phyloP scores from a whole-genome alignment of 37 sponge, comb jelly and placozoan species.

The Bolinopsis microptera region DNA sequence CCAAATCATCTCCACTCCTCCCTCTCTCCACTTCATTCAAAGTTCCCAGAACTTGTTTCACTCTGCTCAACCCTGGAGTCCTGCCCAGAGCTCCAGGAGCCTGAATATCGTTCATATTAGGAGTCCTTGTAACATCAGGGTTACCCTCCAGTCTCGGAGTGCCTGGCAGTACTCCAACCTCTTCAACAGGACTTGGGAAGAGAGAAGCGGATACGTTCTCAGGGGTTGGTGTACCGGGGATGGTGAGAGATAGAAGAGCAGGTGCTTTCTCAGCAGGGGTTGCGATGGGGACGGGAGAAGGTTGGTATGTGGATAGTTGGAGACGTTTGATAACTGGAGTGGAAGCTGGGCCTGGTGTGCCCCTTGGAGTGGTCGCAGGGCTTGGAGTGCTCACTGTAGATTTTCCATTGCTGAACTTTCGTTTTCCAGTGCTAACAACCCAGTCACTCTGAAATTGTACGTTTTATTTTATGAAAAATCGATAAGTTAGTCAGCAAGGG shows the following conservation, averaged over 20 bases:
- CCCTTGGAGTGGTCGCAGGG: neutral
- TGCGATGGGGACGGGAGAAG: neutral
- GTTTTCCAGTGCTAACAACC: conserved; percentile 23
- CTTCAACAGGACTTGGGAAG: neutral
- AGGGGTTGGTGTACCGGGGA: neutral
- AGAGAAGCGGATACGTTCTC: neutral
- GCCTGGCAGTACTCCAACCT: neutral
- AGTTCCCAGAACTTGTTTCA: neutral
- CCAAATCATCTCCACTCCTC: neutral
- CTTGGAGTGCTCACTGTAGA: neutral
- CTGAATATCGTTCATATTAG: neutral
- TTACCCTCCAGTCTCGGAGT: neutral
- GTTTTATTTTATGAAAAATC: no score
- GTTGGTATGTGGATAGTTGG: conserved; percentile 28
- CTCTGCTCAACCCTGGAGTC: neutral
- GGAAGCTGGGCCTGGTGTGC: neutral
- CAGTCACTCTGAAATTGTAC: neutral
- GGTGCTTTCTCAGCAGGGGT: conserved; percentile 31
- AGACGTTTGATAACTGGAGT: conserved; percentile 3
- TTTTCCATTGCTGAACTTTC: neutral
- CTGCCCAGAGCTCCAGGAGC: neutral
- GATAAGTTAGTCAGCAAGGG: no score
- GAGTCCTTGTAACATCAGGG: neutral
- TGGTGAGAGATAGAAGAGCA: conserved; percentile 19
- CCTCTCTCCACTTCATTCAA: neutral